A percentile compares a stretch with the other conserved stretches of the same genome.
phyloP scores from a whole-genome alignment of 2,888 invertebrate species.

The Leucophenga montana region DNA sequence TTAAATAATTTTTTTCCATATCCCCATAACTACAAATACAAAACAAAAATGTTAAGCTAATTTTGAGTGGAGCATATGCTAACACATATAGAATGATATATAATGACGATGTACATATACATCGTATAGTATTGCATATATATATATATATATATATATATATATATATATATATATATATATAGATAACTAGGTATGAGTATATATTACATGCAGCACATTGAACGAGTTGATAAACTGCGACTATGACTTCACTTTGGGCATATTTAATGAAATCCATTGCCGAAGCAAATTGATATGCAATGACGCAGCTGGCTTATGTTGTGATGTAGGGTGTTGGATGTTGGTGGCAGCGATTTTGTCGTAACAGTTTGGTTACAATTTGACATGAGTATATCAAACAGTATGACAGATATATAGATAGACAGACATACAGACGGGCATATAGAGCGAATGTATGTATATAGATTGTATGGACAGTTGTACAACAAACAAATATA shows the following conservation, averaged over 20 bases:
- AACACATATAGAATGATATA: no score
- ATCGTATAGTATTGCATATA: no score
- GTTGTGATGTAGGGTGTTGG: conserved; percentile 6
- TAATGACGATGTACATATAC: no score
- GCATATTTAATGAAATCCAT: conserved; percentile 70
- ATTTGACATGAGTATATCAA: conserved; percentile 58
- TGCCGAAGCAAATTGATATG: conserved; percentile 38
- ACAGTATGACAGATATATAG: conserved; percentile 14
- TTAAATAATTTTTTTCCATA: no score
- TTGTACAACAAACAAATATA: conserved; percentile 4
- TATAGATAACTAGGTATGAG: conserved; percentile 25
- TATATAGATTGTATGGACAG: not conserved
- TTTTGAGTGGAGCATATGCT: not conserved
- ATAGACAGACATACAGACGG: conserved; percentile 24
- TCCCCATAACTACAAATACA: no score
- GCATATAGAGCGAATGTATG: not conserved
- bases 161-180: conserved; percentile 23
- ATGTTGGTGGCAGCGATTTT: conserved; percentile 51
- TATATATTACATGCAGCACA: not conserved
- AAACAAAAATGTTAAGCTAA: not conserved
- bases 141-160: not conserved
- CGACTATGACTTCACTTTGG: conserved; percentile 68
- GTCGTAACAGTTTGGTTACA: conserved; percentile 68
- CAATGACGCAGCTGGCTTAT: conserved; percentile 1
- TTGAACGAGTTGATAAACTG: conserved; percentile 62